Base-by-base conservation (phyloP, 2,797 vertebrate species). In the Pteronotus mesoamericanus region DNA sequence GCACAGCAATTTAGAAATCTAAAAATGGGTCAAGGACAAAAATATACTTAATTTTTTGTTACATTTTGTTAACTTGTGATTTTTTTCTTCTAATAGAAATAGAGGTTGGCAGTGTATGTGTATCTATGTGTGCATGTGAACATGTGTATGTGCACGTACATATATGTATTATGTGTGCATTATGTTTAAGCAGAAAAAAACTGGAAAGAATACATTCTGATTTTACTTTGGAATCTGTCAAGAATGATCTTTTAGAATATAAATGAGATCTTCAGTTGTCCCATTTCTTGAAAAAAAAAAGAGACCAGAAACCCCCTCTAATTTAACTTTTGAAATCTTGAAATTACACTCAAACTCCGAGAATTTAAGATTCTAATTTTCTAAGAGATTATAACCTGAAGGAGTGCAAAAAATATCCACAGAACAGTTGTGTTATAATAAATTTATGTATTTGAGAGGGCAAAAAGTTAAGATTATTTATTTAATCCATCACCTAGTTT, bases 21-120 rank as follows among this genome's bases (percentile, higher is more conserved):
- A 89, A 94, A 97, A 95, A 51, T 78, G 18, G 91, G 24, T 68
- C 64, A 95, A 95, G 37, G 61, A 95, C n/a, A 97, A 90, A 93
- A 89, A 61, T 53, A 12, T 68, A 55, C 16, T 86, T 64, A 89
- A 3, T 57, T 83, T 78, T 79, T 88, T 64, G 3, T 61, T 88
- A 9, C 19, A 42, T 29, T 68, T 51, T 84, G 21, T 68, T 79
- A 39, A 82, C 22, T 22, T 82, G 6, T 29, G 39, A 1, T 68
- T 66, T 89, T 72, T 94, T 61, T 61, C 42, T 12, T 48, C 26
- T 42, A 11, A 6, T 79, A 29, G 16, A 24, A 8, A 2, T 15
- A 44, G 8, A 46, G 4, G 15, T 86, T 32, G 9, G 26, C 9
- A 79, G 78, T 83, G 2, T 55, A 8, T 59, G 14, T 75, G 5